Percentiles rank a stretch among this genome's conserved stretches.
Conservation (phyloP, 2,797 vertebrate species). For the Petrocephalus schoutedeni region DNA sequence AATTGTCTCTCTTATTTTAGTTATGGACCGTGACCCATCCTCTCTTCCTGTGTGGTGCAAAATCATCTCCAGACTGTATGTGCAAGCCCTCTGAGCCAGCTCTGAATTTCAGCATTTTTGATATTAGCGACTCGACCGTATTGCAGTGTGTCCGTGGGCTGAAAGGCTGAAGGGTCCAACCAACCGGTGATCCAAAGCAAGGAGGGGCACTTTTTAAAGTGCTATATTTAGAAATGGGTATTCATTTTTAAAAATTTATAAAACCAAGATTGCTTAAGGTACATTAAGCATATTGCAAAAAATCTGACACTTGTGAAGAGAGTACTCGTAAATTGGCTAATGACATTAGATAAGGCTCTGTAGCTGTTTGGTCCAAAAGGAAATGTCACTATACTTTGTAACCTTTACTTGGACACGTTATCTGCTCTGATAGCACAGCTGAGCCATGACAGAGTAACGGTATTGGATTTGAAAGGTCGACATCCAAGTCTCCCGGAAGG, state of each 20-base stretch:
- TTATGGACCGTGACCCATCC: neutral
- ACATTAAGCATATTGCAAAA: neutral
- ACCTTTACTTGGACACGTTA: constrained; percentile 68
- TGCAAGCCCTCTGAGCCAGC: neutral
- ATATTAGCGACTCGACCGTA: neutral
- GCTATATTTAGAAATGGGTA: neutral
- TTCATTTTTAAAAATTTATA: neutral
- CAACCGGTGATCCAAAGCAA: neutral
- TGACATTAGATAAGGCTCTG: constrained; percentile 57
- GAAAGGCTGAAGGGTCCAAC: neutral
- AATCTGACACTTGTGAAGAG: neutral
- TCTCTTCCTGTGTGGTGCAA: neutral
- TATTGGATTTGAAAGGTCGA: constrained; percentile 72
- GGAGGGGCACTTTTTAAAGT: neutral
- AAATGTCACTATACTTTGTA: constrained; percentile 69
- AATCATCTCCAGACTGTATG: neutral
- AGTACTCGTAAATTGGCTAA: constrained; percentile 24
- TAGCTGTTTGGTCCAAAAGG: constrained; percentile 51
- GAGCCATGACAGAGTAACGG: constrained; percentile 42
- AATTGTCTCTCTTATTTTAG: neutral
- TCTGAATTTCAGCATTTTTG: neutral
- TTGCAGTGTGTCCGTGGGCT: neutral
- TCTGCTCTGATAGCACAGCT: constrained; percentile 60
- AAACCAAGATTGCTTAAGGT: neutral
- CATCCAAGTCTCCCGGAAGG: constrained; percentile 54